Evolutionary conservation across 2,113 vertebrate species (phyloP), one percentile per base, ranked within the genome.

Genomic region (Serilophus lunatus): DNA sequence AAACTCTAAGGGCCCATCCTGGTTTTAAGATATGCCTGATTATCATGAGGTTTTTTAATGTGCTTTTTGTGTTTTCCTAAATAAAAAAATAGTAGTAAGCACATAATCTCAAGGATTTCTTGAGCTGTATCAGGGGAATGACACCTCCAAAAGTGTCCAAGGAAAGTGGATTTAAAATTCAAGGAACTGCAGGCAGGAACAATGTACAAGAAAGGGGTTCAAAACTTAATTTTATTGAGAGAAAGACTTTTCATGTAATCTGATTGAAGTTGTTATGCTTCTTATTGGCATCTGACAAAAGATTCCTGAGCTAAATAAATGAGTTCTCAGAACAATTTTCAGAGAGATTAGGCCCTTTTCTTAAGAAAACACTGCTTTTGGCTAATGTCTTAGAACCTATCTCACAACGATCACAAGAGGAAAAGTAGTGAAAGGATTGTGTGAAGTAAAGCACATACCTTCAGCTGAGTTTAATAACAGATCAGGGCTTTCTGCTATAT

Each of bases 201-300:
- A 66, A 66, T 1, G 1, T 36, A 72, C 19, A 23, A 54, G 50
- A 65, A 33, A 29, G 31, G 6, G 6, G 7, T 38, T 51, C 38
- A 90, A 83, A 81, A 14, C 29, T 88, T 88, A 35, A 65, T 90
- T 95, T 86, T 68, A 71, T 40, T 82, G 69, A 72, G 25, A 80
- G 18, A 49, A 93, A 69, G 19, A 59, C 33, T 12, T 63, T 70
- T 63, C 26, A 17, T 59, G 47, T 59, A 66, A 88, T 74, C 82
- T 83, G 24, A 74, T 86, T 92, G 19, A 60, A 59, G 45, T 33
- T 40, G 83, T 87, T 79, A n/a, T 80, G 54, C 22, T 42, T 70
- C 26, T 66, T 88, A 90, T 10, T 93, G 88, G 31, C 71, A 90
- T 31, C 71, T 94, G 90, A 90, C 88, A 81, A 82, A 96, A 88